Evolutionary conservation across 1,140 invertebrate species (phyloP).

Genomic region (Nasonia giraulti): DNA sequence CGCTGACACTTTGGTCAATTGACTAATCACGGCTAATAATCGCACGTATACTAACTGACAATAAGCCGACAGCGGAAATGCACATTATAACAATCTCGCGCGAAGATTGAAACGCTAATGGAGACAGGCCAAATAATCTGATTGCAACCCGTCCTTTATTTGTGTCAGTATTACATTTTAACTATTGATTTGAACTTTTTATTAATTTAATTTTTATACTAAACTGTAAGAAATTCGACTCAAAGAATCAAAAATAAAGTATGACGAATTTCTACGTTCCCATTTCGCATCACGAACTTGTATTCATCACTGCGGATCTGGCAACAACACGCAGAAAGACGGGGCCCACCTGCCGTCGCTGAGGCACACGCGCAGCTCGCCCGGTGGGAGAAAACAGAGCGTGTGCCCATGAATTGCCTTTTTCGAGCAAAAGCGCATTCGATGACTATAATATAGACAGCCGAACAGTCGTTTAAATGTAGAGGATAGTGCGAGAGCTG

Average conservation of each 20-base stretch:
- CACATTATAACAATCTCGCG: background rate
- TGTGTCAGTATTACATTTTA: background rate
- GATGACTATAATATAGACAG: background rate
- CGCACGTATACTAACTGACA: background rate
- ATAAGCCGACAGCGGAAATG: constrained; percentile 25
- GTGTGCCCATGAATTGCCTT: background rate
- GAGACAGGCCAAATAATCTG: background rate
- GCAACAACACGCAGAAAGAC: background rate
- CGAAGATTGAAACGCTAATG: background rate
- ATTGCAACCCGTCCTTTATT: background rate
- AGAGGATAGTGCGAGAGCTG: background rate
- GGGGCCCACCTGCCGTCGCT: background rate
- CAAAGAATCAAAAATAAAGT: background rate
- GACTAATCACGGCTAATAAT: constrained; percentile 28
- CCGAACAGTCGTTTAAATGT: constrained; percentile 3
- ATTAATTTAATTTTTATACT: background rate
- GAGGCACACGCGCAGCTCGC: background rate
- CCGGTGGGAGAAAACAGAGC: background rate
- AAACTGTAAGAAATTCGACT: background rate
- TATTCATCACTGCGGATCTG: background rate
- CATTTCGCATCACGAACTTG: background rate
- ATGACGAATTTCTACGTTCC: background rate
- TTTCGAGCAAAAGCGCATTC: background rate
- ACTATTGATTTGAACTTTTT: background rate
- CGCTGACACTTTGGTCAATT: constrained; percentile 30